Evolutionary conservation across 2,888 invertebrate genomes (phyloP), one percentile per base, ranked within the genome.

Genomic region (Thalpophila matura): DNA sequence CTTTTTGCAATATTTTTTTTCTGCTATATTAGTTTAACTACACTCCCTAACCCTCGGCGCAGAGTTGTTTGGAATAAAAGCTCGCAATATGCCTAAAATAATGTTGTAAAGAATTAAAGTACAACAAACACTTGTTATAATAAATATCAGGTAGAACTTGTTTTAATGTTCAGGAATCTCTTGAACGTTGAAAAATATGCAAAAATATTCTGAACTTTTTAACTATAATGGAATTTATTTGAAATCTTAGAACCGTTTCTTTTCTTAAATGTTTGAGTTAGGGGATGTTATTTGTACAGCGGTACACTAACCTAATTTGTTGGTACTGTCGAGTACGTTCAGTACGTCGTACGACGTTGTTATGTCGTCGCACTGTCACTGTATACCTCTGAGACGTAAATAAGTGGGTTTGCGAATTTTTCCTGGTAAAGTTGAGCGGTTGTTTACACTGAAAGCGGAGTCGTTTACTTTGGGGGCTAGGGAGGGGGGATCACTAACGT

Each of bases 381-480:
- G 86, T 89, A 89, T 90, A 89, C 90, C 90, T 89, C 84, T 49
- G 90, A 89, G 89, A 91, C 90, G 80, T 89, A 88, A 90, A 91
- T 93, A 91, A 92, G 90, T 91, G 89, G 89, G 87, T 91, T 93
- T 89, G 90, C 86, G 91, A 91, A 89, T 93, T 92, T 93, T 94
- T 92, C 90, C 90, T 86, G 84, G 87, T 89, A 89, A 91, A 91
- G 89, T 93, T 89, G 89, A 91, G 88, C 88, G 87, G 83, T 90
- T 94, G 93, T 94, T 93, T 94, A 90, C 90, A 89, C 82, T 88
- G 92, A 89, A 92, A 93, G 90, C 88, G 86, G 90, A 91, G 90
- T 91, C 90, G 94, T 94, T 93, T 92, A 88, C 91, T 92, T 91
- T 86, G 81, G 87, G 86, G 81, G 83, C 80, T 71, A 79, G 65